Evolutionary conservation across 2,888 invertebrate species (phyloP).

Genomic region (Drosophila lacicola): DNA sequence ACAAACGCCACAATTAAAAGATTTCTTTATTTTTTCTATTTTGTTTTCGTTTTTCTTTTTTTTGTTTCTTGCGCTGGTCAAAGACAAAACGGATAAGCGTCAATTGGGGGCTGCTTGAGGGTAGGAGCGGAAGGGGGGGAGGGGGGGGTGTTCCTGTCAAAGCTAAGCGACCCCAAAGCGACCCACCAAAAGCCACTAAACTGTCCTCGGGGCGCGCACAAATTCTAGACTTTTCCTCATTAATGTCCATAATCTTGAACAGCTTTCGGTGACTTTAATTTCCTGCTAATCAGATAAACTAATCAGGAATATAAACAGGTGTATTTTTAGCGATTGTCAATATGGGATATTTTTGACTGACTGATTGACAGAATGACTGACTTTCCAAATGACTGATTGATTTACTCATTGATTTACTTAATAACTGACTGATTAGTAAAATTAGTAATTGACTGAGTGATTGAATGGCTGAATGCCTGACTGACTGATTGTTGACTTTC

Average conservation of each 20-base stretch:
- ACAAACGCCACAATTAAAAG: constrained; percentile 75
- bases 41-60: constrained; percentile 28
- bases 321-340: not conserved
- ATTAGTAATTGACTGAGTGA: too few relatives aligned
- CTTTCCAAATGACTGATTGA: too few relatives aligned
- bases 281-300: constrained; percentile 16
- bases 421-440: too few relatives aligned
- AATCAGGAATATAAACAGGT: constrained; percentile 2
- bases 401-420: too few relatives aligned
- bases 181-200: constrained; percentile 39
- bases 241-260: constrained; percentile 40
- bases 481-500: too few relatives aligned
- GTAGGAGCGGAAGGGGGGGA: too few relatives aligned
- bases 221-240: constrained; percentile 16
- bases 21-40: constrained; percentile 34
- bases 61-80: constrained; percentile 20
- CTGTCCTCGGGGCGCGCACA: constrained; percentile 9
- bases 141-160: constrained; percentile 31
- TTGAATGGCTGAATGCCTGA: too few relatives aligned
- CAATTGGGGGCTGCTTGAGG: constrained; percentile 11
- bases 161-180: constrained; percentile 51
- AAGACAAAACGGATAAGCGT: constrained; percentile 36
- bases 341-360: not conserved
- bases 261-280: constrained; percentile 17
- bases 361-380: too few relatives aligned